Conservation (phyloP, 2,797 vertebrate species). For the Anniella stebbinsi region DNA sequence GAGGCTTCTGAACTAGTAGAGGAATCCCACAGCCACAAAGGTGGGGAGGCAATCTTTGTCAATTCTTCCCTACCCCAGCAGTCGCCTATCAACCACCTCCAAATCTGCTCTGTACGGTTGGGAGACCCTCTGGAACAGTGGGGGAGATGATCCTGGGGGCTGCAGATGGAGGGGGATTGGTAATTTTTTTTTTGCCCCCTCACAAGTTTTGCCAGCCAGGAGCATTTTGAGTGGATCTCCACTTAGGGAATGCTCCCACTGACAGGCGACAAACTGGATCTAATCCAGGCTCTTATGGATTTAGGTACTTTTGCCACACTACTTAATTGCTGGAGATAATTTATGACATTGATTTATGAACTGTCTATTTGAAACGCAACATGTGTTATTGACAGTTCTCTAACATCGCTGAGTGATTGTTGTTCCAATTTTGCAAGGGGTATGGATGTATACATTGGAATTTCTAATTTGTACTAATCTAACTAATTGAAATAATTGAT, state of each 20-base stretch:
- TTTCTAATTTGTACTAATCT: slow-evolving; percentile 20
- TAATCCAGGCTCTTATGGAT: background rate
- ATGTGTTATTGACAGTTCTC: background rate
- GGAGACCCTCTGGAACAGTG: background rate
- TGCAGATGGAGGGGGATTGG: background rate
- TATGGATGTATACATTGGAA: background rate
- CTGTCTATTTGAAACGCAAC: background rate
- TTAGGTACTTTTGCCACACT: background rate
- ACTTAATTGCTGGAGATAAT: background rate
- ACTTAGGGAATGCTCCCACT: background rate
- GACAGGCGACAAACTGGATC: background rate
- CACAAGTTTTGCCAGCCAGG: background rate
- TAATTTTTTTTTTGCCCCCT: background rate
- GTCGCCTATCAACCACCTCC: no score
- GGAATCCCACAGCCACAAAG: background rate
- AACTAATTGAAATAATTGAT: slow-evolving; percentile 20
- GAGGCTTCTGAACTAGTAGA: background rate
- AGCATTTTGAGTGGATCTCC: background rate
- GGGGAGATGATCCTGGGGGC: background rate
- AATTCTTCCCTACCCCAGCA: background rate
- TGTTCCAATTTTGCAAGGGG: background rate
- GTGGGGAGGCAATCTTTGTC: background rate
- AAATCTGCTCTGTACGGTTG: background rate
- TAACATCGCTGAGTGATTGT: background rate
- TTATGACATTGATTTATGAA: slow-evolving; percentile 12